Conservation (phyloP, 2,113 vertebrate genomes). For the Sapayoa aenigma region DNA sequence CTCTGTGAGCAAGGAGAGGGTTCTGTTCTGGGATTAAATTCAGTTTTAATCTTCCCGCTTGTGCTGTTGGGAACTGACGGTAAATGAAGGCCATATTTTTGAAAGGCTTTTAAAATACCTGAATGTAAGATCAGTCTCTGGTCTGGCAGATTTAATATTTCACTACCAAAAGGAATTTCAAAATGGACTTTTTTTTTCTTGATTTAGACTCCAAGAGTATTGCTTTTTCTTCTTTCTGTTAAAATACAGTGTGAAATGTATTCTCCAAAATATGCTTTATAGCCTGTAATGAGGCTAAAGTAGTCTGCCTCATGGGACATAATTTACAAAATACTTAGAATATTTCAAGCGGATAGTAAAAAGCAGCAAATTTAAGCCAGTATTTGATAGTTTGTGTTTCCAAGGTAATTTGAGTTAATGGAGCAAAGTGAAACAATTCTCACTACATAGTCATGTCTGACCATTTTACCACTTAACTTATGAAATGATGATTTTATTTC, state of each 20-base stretch:
- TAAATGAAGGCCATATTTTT: not conserved
- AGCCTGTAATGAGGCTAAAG: not conserved
- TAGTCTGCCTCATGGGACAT: not conserved
- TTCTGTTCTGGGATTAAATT: not conserved
- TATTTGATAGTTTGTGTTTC: constrained; percentile 4
- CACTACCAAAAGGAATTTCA: not conserved
- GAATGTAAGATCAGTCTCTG: not conserved
- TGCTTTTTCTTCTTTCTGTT: not conserved
- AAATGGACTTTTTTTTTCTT: not conserved
- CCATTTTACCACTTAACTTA: not conserved
- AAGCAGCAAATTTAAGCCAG: not conserved
- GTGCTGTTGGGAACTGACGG: not conserved
- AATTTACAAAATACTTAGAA: not conserved
- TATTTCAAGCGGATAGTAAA: not conserved
- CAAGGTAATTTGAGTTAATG: constrained; percentile 10
- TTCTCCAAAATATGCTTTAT: constrained; percentile 1
- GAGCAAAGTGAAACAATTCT: not conserved
- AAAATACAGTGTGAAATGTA: not conserved
- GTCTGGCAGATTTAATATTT: not conserved
- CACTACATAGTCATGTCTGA: not conserved
- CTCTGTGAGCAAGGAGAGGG: not conserved
- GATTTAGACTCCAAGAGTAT: not conserved
- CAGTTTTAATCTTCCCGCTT: not conserved
- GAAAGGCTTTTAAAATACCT: not conserved
- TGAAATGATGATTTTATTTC: not conserved